phyloP scores from a whole-genome alignment of 2,888 invertebrate genomes.

The Xestia c-nigrum region DNA sequence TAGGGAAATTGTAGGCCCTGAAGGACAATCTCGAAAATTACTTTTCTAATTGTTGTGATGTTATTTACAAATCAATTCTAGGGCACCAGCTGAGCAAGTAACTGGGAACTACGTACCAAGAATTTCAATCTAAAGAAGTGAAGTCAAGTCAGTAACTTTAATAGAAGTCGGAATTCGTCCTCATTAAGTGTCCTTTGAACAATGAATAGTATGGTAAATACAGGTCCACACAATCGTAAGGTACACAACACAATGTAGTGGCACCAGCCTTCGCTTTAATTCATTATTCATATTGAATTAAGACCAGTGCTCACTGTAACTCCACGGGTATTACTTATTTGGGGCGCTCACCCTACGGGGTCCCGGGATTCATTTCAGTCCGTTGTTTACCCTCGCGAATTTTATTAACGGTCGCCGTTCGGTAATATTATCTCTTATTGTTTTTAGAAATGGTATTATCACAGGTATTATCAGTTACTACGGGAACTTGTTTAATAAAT shows the following conservation, averaged over 20 bases:
- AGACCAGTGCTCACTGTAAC: constrained; percentile 56
- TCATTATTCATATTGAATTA: constrained; percentile 73
- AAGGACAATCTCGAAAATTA: constrained; percentile 16
- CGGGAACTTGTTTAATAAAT: constrained; percentile 9
- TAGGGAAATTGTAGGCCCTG: background rate
- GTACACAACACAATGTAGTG: constrained; percentile 49
- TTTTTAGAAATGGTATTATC: constrained; percentile 29
- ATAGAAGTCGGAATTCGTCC: constrained; percentile 26
- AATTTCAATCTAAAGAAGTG: constrained; percentile 3
- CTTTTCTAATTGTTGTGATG: constrained; percentile 15
- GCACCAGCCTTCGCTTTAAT: constrained; percentile 62
- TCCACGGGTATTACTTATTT: constrained; percentile 57
- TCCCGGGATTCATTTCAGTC: constrained; percentile 47
- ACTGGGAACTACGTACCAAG: background rate
- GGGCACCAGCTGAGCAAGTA: background rate
- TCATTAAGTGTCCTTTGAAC: constrained; percentile 30
- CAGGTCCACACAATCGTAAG: constrained; percentile 29
- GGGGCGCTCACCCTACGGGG: constrained; percentile 51
- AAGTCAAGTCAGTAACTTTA: background rate
- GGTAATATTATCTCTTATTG: constrained; percentile 38
- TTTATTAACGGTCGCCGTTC: constrained; percentile 41
- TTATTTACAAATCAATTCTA: constrained; percentile 18
- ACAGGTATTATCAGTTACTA: constrained; percentile 10
- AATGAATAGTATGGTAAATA: constrained; percentile 46
- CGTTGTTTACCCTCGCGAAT: constrained; percentile 47